Evolutionary conservation across 1,140 invertebrate species (phyloP).

Genomic region (Zaprionus vittiger): DNA sequence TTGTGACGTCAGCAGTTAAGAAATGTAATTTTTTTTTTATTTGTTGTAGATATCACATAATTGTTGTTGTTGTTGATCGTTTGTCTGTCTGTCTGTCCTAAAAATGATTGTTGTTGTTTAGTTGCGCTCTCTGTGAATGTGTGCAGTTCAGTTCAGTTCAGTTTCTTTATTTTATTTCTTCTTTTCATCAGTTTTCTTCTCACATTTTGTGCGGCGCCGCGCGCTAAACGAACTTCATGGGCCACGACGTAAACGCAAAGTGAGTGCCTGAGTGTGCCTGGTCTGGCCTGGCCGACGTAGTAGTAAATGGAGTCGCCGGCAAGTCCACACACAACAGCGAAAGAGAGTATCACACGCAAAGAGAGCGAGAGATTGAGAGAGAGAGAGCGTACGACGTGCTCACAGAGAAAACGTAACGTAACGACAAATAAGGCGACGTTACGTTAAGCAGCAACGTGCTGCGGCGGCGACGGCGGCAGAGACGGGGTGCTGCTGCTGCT

Average conservation of each 20-base stretch:
- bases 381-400: slow-evolving; percentile 8
- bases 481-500: slow-evolving; percentile 2
- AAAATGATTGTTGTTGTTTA: slow-evolving; percentile 47
- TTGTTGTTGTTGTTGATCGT: slow-evolving; percentile 60
- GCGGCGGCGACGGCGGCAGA: slow-evolving; percentile 6
- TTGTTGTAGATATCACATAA: slow-evolving; percentile 78
- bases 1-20: slow-evolving; percentile 73
- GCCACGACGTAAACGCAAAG: slow-evolving; percentile 71
- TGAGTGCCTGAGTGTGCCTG: slow-evolving; percentile 40
- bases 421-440: slow-evolving; percentile 15
- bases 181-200: slow-evolving; percentile 52
- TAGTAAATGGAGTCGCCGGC: slow-evolving; percentile 54
- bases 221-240: slow-evolving; percentile 65
- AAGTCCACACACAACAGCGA: slow-evolving; percentile 36
- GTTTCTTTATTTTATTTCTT: slow-evolving; percentile 43
- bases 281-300: slow-evolving; percentile 21
- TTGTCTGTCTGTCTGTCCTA: slow-evolving; percentile 13
- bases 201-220: slow-evolving; percentile 63
- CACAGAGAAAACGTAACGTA: slow-evolving; percentile 54
- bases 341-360: slow-evolving; percentile 30
- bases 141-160: slow-evolving; percentile 23
- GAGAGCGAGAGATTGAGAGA: slow-evolving; percentile 14
- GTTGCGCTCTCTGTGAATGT: slow-evolving; percentile 44
- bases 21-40: slow-evolving; percentile 12
- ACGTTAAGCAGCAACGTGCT: slow-evolving; percentile 25